These are phyloP conservation scores for Oxyruncus cristatus DNA, from an alignment of 2,113 vertebrate genomes.

Conservation along the genomic window DNA sequence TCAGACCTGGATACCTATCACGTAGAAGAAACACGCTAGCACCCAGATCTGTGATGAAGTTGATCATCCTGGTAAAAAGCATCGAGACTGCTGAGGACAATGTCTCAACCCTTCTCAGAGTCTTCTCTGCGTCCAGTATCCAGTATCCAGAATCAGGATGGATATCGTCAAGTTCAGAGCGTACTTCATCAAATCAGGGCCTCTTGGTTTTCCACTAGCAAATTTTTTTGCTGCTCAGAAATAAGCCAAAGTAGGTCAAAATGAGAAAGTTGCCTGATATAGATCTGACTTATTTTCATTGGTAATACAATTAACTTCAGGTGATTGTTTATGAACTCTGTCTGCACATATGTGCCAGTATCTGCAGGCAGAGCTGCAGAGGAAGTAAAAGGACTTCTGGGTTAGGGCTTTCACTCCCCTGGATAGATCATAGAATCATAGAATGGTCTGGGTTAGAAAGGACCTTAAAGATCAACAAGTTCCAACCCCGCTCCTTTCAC, in stretches of 20 bases:
- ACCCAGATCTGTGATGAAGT: background rate
- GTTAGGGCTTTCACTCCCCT: background rate
- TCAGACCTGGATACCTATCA: slow-evolving; percentile 9
- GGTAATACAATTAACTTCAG: background rate
- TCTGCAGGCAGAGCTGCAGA: background rate
- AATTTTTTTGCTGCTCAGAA: background rate
- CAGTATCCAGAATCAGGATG: background rate
- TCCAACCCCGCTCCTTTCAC: background rate
- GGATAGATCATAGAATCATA: background rate
- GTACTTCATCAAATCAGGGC: background rate
- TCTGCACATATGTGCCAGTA: accelerated
- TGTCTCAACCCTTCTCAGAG: background rate
- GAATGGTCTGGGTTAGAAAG: background rate
- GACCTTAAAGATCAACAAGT: background rate
- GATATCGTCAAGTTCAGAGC: background rate
- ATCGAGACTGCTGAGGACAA: background rate
- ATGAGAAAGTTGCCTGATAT: background rate
- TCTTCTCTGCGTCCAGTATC: background rate
- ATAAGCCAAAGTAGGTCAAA: background rate
- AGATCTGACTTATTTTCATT: background rate
- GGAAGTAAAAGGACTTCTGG: accelerated
- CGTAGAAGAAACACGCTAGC: background rate
- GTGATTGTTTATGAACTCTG: background rate
- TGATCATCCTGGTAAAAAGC: background rate
- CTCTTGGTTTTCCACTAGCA: background rate